phyloP scores from a whole-genome alignment of 2,113 vertebrate genomes.

The Melozone crissalis region DNA sequence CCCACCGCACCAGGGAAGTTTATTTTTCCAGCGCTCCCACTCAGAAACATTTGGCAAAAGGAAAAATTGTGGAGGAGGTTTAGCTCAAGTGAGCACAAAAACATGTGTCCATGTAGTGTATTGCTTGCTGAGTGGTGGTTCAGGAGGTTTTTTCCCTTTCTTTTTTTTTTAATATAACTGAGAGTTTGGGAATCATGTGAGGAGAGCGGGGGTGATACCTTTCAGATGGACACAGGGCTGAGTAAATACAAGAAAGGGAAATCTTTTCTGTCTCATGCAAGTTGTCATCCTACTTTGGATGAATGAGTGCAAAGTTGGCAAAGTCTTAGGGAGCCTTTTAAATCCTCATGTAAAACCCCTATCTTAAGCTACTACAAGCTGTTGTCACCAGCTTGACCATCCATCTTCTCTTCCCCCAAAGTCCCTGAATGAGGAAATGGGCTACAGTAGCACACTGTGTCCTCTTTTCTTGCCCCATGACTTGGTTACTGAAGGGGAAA shows the following conservation, averaged over 20 bases:
- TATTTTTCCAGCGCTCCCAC: slow-evolving; percentile 63
- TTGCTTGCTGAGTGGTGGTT: background rate
- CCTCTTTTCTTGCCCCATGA: background rate
- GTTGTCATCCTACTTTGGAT: background rate
- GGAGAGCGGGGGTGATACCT: background rate
- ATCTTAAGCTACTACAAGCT: background rate
- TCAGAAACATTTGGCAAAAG: slow-evolving; percentile 66
- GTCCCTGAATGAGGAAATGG: background rate
- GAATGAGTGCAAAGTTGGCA: background rate
- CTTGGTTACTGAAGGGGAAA: background rate
- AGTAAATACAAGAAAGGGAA: background rate
- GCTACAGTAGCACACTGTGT: accelerated
- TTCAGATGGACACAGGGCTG: background rate
- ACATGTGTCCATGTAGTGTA: slow-evolving; percentile 35
- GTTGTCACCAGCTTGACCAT: background rate
- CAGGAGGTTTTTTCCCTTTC: accelerated
- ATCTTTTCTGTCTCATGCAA: background rate
- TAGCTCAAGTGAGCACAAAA: slow-evolving; percentile 59
- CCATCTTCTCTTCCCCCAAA: background rate
- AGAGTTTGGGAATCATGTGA: slow-evolving; percentile 19
- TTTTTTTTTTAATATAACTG: background rate
- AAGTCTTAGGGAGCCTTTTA: background rate
- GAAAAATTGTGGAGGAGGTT: slow-evolving; percentile 54
- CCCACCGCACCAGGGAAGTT: slow-evolving; percentile 40
- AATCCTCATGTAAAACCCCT: background rate